A percentile compares a stretch with the other conserved stretches of the same genome.
phyloP scores from a whole-genome alignment of 1,140 invertebrate species.

The Centruroides vittatus region DNA sequence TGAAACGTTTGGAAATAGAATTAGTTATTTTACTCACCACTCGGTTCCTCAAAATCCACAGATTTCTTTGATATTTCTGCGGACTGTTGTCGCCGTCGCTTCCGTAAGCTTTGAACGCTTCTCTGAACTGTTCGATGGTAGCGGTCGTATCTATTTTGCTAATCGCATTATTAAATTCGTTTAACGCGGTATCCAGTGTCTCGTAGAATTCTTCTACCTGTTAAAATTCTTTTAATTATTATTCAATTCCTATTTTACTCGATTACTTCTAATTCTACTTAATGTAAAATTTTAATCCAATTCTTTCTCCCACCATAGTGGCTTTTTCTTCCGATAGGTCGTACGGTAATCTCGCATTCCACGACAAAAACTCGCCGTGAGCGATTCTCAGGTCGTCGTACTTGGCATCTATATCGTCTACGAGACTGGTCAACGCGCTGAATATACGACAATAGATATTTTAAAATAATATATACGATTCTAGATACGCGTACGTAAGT shows the following conservation, averaged over 20 bases:
- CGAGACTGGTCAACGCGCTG: slow-evolving; percentile 1
- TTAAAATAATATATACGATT: no score
- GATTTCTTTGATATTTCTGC: slow-evolving; percentile 1
- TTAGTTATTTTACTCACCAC: slow-evolving; percentile 1
- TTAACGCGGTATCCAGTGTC: background rate
- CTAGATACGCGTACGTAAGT: background rate
- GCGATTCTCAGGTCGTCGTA: slow-evolving; percentile 10
- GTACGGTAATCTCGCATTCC: background rate
- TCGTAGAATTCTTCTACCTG: slow-evolving; percentile 1
- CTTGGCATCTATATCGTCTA: slow-evolving; percentile 7
- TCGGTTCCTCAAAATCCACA: background rate
- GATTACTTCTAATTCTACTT: no score
- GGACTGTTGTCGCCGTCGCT: background rate
- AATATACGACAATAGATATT: background rate
- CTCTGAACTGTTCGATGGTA: background rate
- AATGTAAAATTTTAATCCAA: background rate
- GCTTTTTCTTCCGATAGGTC: slow-evolving; percentile 6
- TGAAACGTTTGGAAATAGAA: no score
- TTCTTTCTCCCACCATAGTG: background rate
- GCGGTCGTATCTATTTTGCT: background rate
- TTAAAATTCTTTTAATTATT: background rate
- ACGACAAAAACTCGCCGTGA: background rate
- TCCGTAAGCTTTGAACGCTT: slow-evolving; percentile 4
- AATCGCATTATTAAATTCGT: background rate
- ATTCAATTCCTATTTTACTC: no score